Percentiles rank a stretch among this genome's conserved stretches.
These are phyloP conservation scores for Gopherus evgoodei DNA, from an alignment of 2,113 vertebrate genomes.

Conservation along the genomic window DNA sequence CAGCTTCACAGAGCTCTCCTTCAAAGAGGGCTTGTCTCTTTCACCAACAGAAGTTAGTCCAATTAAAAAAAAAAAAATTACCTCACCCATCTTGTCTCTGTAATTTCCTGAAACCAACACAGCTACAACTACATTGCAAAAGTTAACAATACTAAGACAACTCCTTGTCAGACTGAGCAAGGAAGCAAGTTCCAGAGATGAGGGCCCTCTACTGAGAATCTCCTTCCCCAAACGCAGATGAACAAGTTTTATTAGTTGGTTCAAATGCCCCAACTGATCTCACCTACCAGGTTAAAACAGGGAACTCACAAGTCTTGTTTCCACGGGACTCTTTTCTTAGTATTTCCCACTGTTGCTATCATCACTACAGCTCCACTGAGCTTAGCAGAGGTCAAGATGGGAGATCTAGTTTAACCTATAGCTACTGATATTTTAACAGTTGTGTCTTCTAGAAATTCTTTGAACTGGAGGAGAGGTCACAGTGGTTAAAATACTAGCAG, in stretches of 20 bases:
- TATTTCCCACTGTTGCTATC: neutral
- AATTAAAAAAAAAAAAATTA: no score
- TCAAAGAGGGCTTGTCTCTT: no score
- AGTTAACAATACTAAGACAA: neutral
- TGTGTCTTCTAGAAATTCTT: neutral
- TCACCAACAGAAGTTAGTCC: no score
- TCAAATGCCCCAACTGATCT: neutral
- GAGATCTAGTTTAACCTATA: neutral
- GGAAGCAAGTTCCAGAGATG: neutral
- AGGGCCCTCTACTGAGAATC: neutral
- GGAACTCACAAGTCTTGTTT: accelerated
- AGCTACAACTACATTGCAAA: neutral
- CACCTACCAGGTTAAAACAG: no score
- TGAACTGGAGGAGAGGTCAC: neutral
- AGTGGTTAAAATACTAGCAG: neutral
- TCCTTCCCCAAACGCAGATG: neutral
- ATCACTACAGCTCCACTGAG: neutral
- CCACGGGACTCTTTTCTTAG: accelerated
- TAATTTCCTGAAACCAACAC: no score
- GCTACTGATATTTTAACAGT: accelerated
- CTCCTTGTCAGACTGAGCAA: neutral
- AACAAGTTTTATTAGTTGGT: neutral
- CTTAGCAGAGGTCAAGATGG: no score
- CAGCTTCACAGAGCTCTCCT: no score
- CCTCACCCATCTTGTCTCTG: no score